A percentile compares a stretch with the other conserved stretches of the same genome.
Evolutionary conservation across 2,113 vertebrate genomes (phyloP).

Genomic region (Ranitomeya variabilis): DNA sequence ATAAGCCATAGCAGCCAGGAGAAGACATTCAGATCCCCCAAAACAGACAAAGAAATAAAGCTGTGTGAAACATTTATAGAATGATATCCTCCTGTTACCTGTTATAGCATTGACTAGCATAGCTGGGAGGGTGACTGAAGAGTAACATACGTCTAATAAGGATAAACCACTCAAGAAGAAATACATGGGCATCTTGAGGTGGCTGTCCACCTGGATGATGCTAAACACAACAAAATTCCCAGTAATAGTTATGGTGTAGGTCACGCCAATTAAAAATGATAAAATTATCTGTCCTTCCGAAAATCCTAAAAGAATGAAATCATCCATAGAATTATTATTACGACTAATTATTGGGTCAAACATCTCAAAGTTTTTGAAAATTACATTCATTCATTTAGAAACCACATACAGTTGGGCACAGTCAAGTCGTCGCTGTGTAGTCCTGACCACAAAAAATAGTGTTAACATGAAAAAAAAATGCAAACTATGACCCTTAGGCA

Average conservation of each 20-base stretch:
- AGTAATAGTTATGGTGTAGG: slow-evolving; percentile 57
- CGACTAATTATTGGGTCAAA: background rate
- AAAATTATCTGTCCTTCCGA: slow-evolving; percentile 59
- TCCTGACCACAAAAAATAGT: background rate
- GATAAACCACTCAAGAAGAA: slow-evolving; percentile 62
- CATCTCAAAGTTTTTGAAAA: background rate
- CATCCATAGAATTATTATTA: slow-evolving; percentile 18
- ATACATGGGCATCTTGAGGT: slow-evolving; percentile 62
- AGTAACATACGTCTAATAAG: slow-evolving; percentile 63
- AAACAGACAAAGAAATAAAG: slow-evolving; percentile 61
- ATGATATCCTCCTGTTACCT: slow-evolving; percentile 60
- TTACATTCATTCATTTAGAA: background rate
- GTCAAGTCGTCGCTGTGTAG: background rate
- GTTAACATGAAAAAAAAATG: no score
- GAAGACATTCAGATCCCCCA: slow-evolving; percentile 57
- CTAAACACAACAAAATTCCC: slow-evolving; percentile 59
- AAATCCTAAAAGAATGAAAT: slow-evolving; percentile 64
- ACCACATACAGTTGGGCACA: background rate
- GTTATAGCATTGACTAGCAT: slow-evolving; percentile 59
- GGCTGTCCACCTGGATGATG: slow-evolving; percentile 43
- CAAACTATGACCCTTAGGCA: no score
- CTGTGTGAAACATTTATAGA: slow-evolving; percentile 55
- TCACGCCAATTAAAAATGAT: slow-evolving; percentile 61
- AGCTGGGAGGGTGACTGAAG: slow-evolving; percentile 59
- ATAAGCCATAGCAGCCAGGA: slow-evolving; percentile 62